A percentile compares a stretch with the other conserved stretches of the same genome.
Conservation (phyloP, 2,113 vertebrate genomes). For the Pseudorasbora parva region DNA sequence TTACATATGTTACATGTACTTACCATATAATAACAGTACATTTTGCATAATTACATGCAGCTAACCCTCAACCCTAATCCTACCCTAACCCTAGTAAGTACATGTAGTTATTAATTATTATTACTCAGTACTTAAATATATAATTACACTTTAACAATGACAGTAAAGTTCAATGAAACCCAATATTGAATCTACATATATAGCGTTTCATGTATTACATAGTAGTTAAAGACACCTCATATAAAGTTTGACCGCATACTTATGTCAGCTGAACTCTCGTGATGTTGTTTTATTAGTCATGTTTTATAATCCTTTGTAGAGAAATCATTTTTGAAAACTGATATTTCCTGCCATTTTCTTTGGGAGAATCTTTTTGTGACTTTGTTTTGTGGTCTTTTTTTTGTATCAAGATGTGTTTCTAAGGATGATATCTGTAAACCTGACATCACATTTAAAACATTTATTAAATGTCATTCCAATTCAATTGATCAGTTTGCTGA, state of each 20-base stretch:
- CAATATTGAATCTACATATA: too few relatives aligned
- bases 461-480: constrained; percentile 49
- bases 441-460: constrained; percentile 26
- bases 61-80: too few relatives aligned
- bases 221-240: too few relatives aligned
- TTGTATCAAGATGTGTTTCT: constrained; percentile 37
- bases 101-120: too few relatives aligned
- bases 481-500: constrained; percentile 32
- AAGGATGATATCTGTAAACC: constrained; percentile 47
- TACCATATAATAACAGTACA: too few relatives aligned
- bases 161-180: too few relatives aligned
- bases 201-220: too few relatives aligned
- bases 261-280: constrained; percentile 1
- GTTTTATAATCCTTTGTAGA: constrained; percentile 8
- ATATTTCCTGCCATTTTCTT: background rate
- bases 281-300: constrained; percentile 10
- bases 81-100: too few relatives aligned
- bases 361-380: constrained; percentile 35
- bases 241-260: background rate
- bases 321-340: background rate
- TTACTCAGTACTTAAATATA: too few relatives aligned
- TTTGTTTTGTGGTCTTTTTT: constrained; percentile 44
- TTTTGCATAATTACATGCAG: too few relatives aligned
- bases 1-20: too few relatives aligned
- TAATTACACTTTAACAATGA: too few relatives aligned